phyloP scores from a whole-genome alignment of 2,888 invertebrate genomes.

The Andrena haemorrhoa region DNA sequence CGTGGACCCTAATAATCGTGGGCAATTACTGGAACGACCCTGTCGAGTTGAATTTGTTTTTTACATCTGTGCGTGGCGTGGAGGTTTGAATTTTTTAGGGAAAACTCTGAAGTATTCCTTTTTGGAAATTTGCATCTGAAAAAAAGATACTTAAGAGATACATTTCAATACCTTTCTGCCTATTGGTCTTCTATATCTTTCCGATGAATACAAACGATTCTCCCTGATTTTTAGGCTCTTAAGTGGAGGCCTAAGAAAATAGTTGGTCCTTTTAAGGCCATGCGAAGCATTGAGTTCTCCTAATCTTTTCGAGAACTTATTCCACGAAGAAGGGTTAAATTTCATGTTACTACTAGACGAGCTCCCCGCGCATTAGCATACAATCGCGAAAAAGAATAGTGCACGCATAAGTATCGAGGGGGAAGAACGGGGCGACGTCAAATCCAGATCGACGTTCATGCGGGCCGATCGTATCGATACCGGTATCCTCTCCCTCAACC shows the following conservation, averaged over 20 bases:
- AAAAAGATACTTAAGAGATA: neutral
- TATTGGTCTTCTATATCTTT: no score
- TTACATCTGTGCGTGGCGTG: neutral
- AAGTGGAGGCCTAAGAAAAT: neutral
- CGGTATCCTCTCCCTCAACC: slow-evolving; percentile 21
- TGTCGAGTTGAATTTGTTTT: neutral
- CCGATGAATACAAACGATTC: no score
- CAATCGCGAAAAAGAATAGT: slow-evolving; percentile 51
- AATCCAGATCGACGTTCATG: slow-evolving; percentile 56
- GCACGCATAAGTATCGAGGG: slow-evolving; percentile 38
- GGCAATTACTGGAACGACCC: slow-evolving; percentile 28
- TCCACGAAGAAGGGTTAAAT: slow-evolving; percentile 22
- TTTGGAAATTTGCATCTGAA: neutral
- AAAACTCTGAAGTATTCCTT: neutral
- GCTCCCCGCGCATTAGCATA: slow-evolving; percentile 48
- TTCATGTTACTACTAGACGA: slow-evolving; percentile 40
- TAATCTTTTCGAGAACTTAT: neutral
- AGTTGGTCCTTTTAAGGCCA: neutral
- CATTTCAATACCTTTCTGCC: neutral
- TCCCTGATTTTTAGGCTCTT: no score
- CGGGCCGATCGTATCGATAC: slow-evolving; percentile 53
- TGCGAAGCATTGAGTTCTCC: slow-evolving; percentile 12
- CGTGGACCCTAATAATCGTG: slow-evolving; percentile 14
- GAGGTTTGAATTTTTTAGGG: neutral
- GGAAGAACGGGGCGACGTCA: slow-evolving; percentile 46